Percentiles rank a stretch among this genome's conserved stretches.
These are phyloP conservation scores for Myiagra hebetior DNA, from an alignment of 2,113 vertebrate species.

Conservation along the genomic window DNA sequence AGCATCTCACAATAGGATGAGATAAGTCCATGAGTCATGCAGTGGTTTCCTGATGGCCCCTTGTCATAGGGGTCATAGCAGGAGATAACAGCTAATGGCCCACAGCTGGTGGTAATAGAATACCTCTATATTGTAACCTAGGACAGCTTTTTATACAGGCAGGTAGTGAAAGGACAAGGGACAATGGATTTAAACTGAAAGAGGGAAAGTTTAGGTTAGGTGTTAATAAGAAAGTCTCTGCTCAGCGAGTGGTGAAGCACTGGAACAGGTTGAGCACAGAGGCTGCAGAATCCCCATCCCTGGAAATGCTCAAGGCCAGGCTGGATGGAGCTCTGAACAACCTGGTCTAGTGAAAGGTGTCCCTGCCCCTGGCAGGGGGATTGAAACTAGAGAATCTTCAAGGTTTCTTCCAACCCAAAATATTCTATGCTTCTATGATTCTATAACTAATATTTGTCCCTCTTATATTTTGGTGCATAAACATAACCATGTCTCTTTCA, in stretches of 20 bases:
- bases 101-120: too few species aligned
- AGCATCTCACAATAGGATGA: too few species aligned
- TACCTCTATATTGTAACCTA: too few species aligned
- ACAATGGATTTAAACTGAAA: not conserved
- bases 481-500: not conserved
- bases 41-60: too few species aligned
- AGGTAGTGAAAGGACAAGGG: not conserved
- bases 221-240: not conserved
- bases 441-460: not conserved
- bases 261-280: not conserved
- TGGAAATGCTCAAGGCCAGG: not conserved
- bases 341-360: not conserved
- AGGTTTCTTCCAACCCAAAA: not conserved
- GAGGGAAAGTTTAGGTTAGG: not conserved
- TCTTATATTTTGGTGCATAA: not conserved
- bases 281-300: not conserved
- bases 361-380: not conserved
- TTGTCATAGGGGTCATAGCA: too few species aligned
- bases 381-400: not conserved
- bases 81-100: too few species aligned
- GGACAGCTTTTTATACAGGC: not conserved
- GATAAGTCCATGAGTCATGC: too few species aligned
- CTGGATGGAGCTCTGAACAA: not conserved
- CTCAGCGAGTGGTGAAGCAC: not conserved
- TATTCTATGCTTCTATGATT: not conserved